These are phyloP conservation scores for Sarcophaga variegata DNA, from an alignment of 2,888 invertebrate species.

Conservation along the genomic window DNA sequence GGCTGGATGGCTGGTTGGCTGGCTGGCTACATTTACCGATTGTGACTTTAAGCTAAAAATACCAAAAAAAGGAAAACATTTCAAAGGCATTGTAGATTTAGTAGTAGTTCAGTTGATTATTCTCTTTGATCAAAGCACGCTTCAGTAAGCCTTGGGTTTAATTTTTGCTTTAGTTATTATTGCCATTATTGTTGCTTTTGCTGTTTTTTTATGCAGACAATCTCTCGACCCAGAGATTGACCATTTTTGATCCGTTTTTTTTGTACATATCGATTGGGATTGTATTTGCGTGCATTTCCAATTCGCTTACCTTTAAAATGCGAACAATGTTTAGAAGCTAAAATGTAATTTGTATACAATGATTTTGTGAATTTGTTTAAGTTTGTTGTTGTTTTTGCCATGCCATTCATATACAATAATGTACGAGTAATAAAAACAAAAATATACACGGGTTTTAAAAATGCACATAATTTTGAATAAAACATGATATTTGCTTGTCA, in stretches of 20 bases:
- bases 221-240: conserved; percentile 49
- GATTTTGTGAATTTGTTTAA: conserved; percentile 47
- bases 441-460: conserved; percentile 36
- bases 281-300: conserved; percentile 45
- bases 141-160: conserved; percentile 61
- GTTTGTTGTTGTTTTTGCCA: conserved; percentile 43
- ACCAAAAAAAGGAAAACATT: not conserved
- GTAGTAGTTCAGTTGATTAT: not conserved
- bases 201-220: conserved; percentile 52
- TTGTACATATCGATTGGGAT: conserved; percentile 49
- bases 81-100: conserved; percentile 2
- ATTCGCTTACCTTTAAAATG: not conserved
- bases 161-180: conserved; percentile 44
- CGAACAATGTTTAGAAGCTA: conserved; percentile 33
- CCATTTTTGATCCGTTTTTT: conserved; percentile 14
- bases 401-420: not conserved
- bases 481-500: conserved; percentile 34
- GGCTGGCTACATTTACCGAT: not conserved
- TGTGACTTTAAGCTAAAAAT: conserved; percentile 33
- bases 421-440: not conserved
- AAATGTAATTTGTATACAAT: conserved; percentile 61
- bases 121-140: conserved; percentile 58
- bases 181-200: conserved; percentile 8
- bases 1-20: too few relatives aligned
- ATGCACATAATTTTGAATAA: conserved; percentile 65